These are phyloP conservation scores for Pristionchus entomophagus DNA, from an alignment of 2,888 invertebrate species.

Conservation along the genomic window DNA sequence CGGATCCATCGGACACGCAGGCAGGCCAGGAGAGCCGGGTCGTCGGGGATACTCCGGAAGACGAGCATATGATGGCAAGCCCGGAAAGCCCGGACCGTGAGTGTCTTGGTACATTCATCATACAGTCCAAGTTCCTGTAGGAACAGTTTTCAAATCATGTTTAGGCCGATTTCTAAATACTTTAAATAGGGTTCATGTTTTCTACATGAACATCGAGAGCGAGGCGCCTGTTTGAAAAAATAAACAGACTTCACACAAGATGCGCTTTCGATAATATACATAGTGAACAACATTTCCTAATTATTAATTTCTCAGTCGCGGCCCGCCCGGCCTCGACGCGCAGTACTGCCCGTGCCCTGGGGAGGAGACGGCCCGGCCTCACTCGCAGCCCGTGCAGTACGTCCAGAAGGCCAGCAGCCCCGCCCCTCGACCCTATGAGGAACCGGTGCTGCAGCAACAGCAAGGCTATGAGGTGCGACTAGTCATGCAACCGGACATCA, in stretches of 20 bases:
- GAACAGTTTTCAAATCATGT: too few relatives aligned
- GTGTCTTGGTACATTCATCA: too few relatives aligned
- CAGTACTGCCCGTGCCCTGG: conserved; percentile 13
- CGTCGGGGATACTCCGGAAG: background rate
- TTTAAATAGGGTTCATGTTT: too few relatives aligned
- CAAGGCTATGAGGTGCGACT: conserved; percentile 16
- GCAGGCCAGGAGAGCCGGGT: conserved; percentile 29
- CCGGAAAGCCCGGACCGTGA: conserved; percentile 19
- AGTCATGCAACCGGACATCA: too few relatives aligned
- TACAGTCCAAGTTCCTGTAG: too few relatives aligned
- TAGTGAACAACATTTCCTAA: too few relatives aligned
- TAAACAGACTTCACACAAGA: too few relatives aligned
- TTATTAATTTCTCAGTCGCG: background rate
- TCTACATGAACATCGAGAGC: too few relatives aligned
- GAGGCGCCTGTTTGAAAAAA: too few relatives aligned
- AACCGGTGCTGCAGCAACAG: background rate
- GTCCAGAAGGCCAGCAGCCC: background rate
- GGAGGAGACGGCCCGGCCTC: background rate
- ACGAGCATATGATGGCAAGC: background rate
- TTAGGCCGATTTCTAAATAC: too few relatives aligned
- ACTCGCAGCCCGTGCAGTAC: background rate
- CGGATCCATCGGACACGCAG: background rate
- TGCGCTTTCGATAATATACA: too few relatives aligned
- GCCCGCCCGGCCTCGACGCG: conserved; percentile 12
- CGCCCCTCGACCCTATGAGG: conserved; percentile 1